A percentile compares a stretch with the other conserved stretches of the same genome.
These are phyloP conservation scores for Andinoacara biseriatus DNA, from an alignment of 2,113 vertebrate genomes.

Conservation along the genomic window DNA sequence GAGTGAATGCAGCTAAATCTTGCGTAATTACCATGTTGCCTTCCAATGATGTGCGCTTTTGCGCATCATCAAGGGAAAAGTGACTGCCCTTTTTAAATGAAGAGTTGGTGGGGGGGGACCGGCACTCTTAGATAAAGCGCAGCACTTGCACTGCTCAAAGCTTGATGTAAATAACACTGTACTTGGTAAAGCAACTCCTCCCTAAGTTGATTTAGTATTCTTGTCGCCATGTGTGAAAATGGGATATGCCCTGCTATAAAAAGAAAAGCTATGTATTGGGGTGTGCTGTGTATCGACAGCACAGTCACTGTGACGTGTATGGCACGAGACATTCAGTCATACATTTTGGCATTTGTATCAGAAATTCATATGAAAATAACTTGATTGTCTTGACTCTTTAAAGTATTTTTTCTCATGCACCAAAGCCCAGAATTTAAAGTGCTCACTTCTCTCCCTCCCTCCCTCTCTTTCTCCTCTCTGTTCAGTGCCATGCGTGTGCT, in stretches of 20 bases:
- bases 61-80: conserved; percentile 53
- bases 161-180: conserved; percentile 64
- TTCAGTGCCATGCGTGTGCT: conserved; percentile 96
- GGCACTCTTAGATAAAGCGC: conserved; percentile 48
- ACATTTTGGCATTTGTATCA: conserved; percentile 27
- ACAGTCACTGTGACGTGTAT: conserved; percentile 29
- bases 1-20: conserved; percentile 64
- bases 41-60: conserved; percentile 53
- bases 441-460: neutral
- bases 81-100: conserved; percentile 47
- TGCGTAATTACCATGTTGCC: conserved; percentile 68
- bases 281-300: conserved; percentile 44
- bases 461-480: neutral
- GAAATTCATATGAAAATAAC: conserved; percentile 21
- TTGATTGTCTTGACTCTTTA: conserved; percentile 17
- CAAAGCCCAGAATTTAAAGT: neutral
- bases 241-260: conserved; percentile 52
- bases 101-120: conserved; percentile 22
- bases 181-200: conserved; percentile 60
- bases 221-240: conserved; percentile 60
- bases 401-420: neutral
- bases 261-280: conserved; percentile 26
- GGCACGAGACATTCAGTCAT: conserved; percentile 28
- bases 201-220: conserved; percentile 67
- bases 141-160: conserved; percentile 42